Evolutionary conservation across 2,888 invertebrate species (phyloP), one percentile per base, ranked within the genome.

Genomic region (Cactoblastis cactorum): DNA sequence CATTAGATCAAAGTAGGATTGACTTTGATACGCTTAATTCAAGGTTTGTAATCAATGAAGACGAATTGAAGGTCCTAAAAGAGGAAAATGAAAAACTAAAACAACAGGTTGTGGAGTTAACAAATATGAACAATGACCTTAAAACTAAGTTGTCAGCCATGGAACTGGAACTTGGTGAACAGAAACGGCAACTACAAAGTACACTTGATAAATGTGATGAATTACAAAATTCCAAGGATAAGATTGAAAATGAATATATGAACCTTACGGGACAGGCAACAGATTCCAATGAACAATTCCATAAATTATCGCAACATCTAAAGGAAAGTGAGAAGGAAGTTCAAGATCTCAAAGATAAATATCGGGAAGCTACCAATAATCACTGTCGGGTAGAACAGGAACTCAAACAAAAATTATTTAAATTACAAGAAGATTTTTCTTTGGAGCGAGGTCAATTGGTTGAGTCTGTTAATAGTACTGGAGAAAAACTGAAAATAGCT

Each of bases 211-310:
- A 93, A 73, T 89, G 91, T 60, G 77, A 79, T 2, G 91, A 92
- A 56, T 66, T 93, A 50, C 79, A 85, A 54, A 88, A 83, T 41
- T 85, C 92, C 54, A 93, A 93, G 67, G 90, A 88, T 12, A 90
- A 91, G 50, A 77, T 91, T 15, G 92, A 93, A 76, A 68, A 84
- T 3, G 92, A 93, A 67, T 90, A 94, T 54, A 77, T 91, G 48
- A 89, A 87, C 65, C 70, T 93, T 34, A 91, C 92, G 46, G 91
- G 89, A 39, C 90, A 91, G 55, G 87, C 92, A 0, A 91, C 90
- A 12, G 91, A 93, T 69, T 92, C 93, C 0, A 91, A 90, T 61
- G 91, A 90, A 52, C 91, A 93, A 62, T 84, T 92, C 46, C 78
- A 84, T 51, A 88, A 91, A 59, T 71, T 93, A 32, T 89, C 90